Base-by-base conservation (phyloP, 1,140 invertebrate species). In the Bombus haemorrhoidalis region DNA sequence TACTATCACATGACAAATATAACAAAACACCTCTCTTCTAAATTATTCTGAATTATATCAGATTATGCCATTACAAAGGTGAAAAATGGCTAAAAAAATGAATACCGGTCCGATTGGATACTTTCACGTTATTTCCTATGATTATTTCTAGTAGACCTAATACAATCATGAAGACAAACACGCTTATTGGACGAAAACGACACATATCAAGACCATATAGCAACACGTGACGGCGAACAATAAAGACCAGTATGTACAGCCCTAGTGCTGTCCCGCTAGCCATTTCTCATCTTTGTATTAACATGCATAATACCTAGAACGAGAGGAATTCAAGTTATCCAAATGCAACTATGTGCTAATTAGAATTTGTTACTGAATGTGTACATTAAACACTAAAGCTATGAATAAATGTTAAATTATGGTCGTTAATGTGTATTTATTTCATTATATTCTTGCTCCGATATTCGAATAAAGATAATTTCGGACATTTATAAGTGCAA, bases 351-450 rank as follows among this genome's bases (percentile, higher is more conserved):
- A 71, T 62, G 72, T 72, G 32, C 41, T 90, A n/a, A 37, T 90
- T 83, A 83, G 32, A 86, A 84, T 89, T 83, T 90, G 72, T 88
- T 88, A 87, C 82, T 84, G 75, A 85, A 32, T 64, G 79, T 83
- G n/a, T 90, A 73, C 83, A 75, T 81, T 90, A 89, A 89, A 81
- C 66, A 66, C 34, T 59, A 47, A 88, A 13, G 59, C 28, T 88
- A 84, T 83, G 39, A 91, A 91, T 91, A 91, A 91, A 90, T 87
- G 86, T 90, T 91, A 91, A 91, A 91, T 59, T 53, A 71, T 90
- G 85, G 85, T 90, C 76, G 91, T 91, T 91, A 81, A 57, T 57
- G 69, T 59, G 59, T 34, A 43, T 86, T 83, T 81, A 53, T 77
- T 47, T 71, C 59, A 57, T 74, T 59, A 13, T 62, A 72, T 73